These are phyloP conservation scores for Myodes glareolus DNA, from an alignment of 2,113 vertebrate genomes.

Conservation along the genomic window DNA sequence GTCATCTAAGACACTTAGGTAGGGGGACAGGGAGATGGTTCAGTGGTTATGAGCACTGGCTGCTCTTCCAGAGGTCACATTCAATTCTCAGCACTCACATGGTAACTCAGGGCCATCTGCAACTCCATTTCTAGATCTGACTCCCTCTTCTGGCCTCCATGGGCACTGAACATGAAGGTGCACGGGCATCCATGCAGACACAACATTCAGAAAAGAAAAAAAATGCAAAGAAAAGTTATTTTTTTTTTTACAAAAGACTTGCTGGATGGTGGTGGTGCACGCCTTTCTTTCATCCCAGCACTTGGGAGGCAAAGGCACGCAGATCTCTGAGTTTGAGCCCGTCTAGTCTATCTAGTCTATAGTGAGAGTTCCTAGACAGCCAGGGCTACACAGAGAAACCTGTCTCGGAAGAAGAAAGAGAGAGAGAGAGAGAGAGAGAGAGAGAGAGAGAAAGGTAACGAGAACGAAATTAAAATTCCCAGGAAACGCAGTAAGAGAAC, in stretches of 20 bases:
- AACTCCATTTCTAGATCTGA: neutral
- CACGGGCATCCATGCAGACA: neutral
- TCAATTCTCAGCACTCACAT: neutral
- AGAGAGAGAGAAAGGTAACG: neutral
- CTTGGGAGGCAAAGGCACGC: neutral
- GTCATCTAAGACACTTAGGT: neutral
- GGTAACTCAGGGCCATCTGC: neutral
- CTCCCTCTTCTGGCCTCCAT: neutral
- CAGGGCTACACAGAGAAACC: neutral
- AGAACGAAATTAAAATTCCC: neutral
- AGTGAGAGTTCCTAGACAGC: neutral
- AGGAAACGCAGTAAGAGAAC: rapidly evolving
- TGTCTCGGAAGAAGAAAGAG: no score
- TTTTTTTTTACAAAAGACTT: neutral
- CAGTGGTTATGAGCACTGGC: neutral
- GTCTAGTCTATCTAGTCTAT: neutral
- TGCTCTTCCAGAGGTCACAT: neutral
- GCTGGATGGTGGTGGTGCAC: neutral
- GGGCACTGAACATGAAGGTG: neutral
- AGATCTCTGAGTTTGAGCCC: neutral
- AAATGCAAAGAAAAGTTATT: neutral
- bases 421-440: neutral
- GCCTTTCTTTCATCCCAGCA: neutral
- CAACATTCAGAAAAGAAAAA: neutral
- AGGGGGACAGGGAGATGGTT: neutral